A percentile compares a stretch with the other conserved stretches of the same genome.
These are phyloP conservation scores for Mallateleia sp. DNA, from an alignment of 2,888 invertebrate species.

Conservation along the genomic window DNA sequence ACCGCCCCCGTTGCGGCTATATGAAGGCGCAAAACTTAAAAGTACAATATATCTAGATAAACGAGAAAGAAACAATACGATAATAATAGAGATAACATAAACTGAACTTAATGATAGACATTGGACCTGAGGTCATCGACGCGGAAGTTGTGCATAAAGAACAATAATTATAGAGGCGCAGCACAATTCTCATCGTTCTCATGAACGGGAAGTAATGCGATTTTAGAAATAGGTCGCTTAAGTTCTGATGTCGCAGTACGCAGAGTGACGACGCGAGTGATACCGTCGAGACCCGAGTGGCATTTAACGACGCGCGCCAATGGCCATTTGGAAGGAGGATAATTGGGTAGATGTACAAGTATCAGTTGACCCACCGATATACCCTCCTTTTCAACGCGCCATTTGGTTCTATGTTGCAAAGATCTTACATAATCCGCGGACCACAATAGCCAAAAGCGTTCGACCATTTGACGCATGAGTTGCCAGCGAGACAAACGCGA, in stretches of 20 bases:
- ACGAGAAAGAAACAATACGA: no score
- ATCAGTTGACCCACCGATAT: constrained; percentile 23
- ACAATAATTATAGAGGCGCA: no score
- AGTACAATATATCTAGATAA: no score
- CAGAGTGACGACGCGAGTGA: not conserved
- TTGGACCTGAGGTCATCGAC: no score
- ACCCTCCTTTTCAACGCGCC: not conserved
- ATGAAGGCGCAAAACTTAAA: no score
- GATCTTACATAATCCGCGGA: constrained; percentile 6
- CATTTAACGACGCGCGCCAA: not conserved
- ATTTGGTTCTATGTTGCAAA: constrained; percentile 11
- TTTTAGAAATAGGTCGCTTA: not conserved
- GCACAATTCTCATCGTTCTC: no score
- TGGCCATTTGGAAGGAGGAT: constrained; percentile 40
- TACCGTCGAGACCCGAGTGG: constrained; percentile 1
- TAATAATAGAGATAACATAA: no score
- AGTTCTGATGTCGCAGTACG: constrained; percentile 1
- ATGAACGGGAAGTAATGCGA: constrained; percentile 12
- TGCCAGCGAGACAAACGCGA: no score
- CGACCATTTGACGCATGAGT: not conserved
- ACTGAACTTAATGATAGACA: no score
- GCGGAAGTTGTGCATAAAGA: no score
- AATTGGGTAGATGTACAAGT: constrained; percentile 6
- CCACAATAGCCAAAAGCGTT: not conserved
- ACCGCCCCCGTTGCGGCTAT: no score